Evolutionary conservation across 1,140 invertebrate genomes (phyloP).

Genomic region (Conus ventricosus): DNA sequence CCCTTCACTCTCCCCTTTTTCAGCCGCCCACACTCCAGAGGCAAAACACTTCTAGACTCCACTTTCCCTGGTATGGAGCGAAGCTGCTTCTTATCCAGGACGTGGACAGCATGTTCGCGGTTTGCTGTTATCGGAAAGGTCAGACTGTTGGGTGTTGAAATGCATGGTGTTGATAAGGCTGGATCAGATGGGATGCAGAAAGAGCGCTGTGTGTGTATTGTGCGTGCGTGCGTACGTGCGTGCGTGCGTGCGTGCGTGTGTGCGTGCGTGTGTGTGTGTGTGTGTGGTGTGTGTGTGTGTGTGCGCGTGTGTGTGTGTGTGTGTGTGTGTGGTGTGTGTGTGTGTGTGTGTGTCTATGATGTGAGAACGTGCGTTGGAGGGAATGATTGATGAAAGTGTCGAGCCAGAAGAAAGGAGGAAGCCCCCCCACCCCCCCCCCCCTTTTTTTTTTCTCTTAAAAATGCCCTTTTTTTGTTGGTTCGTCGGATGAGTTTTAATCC

Average conservation of each 20-base stretch:
- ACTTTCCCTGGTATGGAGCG: no score
- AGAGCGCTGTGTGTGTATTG: no score
- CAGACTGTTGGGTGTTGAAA: not conserved
- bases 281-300: not conserved
- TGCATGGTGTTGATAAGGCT: not conserved
- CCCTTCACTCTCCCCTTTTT: no score
- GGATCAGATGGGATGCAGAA: not conserved
- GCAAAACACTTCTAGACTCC: no score
- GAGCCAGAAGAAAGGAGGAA: no score
- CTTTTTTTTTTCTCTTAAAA: no score
- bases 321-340: conserved; percentile 15
- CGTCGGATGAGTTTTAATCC: no score
- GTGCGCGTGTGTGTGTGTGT: conserved; percentile 8
- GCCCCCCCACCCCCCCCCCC: no score
- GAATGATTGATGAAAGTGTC: not conserved
- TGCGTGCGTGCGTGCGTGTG: no score
- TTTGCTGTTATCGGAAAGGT: not conserved
- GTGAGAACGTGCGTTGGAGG: not conserved
- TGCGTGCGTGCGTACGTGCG: no score
- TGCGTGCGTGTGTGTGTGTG: not conserved
- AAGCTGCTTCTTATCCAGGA: not conserved
- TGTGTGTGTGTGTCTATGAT: not conserved
- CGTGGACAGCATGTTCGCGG: not conserved
- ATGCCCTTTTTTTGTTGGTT: no score
- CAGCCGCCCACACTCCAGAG: no score